Evolutionary conservation across 2,113 vertebrate species (phyloP), one percentile per base, ranked within the genome.

Genomic region (Sakesphorus luctuosus): DNA sequence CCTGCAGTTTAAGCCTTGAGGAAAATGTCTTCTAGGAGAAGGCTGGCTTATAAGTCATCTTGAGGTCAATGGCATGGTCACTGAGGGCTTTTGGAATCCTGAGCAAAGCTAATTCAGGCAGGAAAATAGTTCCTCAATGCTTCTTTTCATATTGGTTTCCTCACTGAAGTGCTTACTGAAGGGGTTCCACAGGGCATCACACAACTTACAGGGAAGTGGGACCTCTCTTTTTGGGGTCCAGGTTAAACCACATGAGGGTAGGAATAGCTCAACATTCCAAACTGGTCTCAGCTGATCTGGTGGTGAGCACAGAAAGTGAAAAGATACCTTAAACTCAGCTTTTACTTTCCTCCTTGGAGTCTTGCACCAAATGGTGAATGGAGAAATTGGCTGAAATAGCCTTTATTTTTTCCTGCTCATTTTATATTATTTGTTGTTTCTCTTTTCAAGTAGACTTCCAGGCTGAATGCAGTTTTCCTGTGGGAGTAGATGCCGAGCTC

Each of bases 381-480:
- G 62, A 87, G 81, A 85, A 89, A 50, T 81, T 94, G 90, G 76
- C 83, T 88, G 16, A 1, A 53, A 81, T 52, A 26, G 5, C 25
- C 50, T 91, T 90, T 92, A 82, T 87, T 92, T 96, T 95, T 95
- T 93, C 92, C 69, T 92, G 61, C 31, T 92, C 61, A 1, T 66
- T 95, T 96, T 81, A 79, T 93, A 44, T 66, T 95, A 69, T 89
- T 97, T 96, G 84, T 92, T 95, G 77, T 61, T 95, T 90, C 83
- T 86, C 65, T 82, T 96, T 93, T 93, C 78, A 97, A 95, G 86
- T 33, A 95, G 75, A n/a, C 75, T 91, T 91, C 47, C 55, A 85
- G 63, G 68, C 77, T 1, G 58, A 84, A 59, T 49, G 52, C 4
- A 11, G 10, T 84, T 94, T 95, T 87, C 93, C 94, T 88, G 72